Percentiles rank a stretch among this genome's conserved stretches.
Evolutionary conservation across 2,113 vertebrate species (phyloP).

Genomic region (Crypturellus undulatus): DNA sequence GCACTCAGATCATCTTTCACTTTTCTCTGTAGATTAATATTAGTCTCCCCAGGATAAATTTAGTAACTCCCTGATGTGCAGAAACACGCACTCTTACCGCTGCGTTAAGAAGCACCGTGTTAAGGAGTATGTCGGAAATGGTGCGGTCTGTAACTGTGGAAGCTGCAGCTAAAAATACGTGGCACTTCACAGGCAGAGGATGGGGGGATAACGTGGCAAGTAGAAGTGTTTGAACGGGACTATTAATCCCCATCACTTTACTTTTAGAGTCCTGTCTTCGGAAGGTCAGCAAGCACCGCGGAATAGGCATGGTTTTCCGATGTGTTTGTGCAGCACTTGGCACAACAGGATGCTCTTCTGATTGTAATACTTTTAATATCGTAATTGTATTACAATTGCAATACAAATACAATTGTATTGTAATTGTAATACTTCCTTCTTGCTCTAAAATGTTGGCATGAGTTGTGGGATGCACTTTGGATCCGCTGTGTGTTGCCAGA

Average conservation of each 20-base stretch:
- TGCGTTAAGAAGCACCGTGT: neutral
- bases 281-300: neutral
- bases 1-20: slow-evolving; percentile 34
- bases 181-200: slow-evolving; percentile 14
- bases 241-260: neutral
- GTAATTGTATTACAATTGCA: no score
- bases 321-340: neutral
- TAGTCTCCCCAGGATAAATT: slow-evolving; percentile 65
- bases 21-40: slow-evolving; percentile 34
- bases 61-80: slow-evolving; percentile 52
- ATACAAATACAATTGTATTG: no score
- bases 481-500: neutral
- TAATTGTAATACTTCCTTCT: neutral
- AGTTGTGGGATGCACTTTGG: rapidly evolving
- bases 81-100: slow-evolving; percentile 20
- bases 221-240: neutral
- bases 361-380: no score
- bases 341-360: rapidly evolving
- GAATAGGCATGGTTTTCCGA: neutral
- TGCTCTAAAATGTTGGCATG: rapidly evolving
- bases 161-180: slow-evolving; percentile 56
- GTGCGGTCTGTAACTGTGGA: slow-evolving; percentile 27
- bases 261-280: neutral
- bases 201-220: neutral
- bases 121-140: neutral